Evolutionary conservation across 2,888 invertebrate species (phyloP).

Genomic region (Macrosiphum euphorbiae): DNA sequence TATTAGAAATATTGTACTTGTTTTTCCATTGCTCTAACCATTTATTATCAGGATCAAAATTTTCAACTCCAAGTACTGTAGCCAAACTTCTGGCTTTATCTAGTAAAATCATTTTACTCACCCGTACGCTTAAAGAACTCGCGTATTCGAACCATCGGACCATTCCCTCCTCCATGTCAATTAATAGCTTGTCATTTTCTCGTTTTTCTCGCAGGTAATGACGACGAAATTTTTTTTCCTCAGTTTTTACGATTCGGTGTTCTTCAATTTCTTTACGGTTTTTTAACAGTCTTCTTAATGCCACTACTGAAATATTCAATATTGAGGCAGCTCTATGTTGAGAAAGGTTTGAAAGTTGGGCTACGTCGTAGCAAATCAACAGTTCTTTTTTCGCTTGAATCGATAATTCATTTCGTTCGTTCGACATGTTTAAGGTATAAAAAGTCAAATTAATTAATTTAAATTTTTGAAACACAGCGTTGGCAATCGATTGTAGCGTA

Average conservation of each 20-base stretch:
- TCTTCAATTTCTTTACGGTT: background rate
- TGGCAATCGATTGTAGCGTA: background rate
- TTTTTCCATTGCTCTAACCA: background rate
- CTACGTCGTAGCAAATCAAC: slow-evolving; percentile 29
- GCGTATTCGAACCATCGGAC: background rate
- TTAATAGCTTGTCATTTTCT: background rate
- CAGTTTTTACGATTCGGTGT: background rate
- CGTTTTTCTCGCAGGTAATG: background rate
- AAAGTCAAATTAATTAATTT: background rate
- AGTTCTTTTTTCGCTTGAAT: background rate
- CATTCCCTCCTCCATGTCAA: background rate
- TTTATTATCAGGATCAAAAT: background rate
- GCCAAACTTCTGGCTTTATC: background rate
- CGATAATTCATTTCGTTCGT: background rate
- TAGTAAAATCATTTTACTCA: background rate
- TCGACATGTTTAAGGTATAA: background rate
- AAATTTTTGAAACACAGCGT: background rate
- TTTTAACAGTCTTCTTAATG: background rate
- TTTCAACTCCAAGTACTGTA: background rate
- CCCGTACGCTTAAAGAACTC: background rate
- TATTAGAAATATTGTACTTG: background rate
- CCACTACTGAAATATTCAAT: background rate
- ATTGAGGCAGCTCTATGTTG: slow-evolving; percentile 7
- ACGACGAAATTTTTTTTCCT: background rate
- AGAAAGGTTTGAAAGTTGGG: background rate